phyloP scores from a whole-genome alignment of 2,888 invertebrate species.

The Nowickia ferox region DNA sequence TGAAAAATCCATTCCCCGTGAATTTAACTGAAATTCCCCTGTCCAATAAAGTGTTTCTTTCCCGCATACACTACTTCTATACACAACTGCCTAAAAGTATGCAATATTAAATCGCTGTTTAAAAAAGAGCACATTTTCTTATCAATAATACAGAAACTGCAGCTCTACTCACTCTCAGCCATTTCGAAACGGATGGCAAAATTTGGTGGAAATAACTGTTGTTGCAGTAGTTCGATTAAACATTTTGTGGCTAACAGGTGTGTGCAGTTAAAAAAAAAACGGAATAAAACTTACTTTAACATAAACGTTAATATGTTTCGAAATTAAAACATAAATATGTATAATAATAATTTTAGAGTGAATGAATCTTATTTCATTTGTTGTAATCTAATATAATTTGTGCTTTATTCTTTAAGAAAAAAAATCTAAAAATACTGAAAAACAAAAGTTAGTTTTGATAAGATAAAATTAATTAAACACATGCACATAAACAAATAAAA shows the following conservation, averaged over 20 bases:
- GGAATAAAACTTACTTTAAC: background rate
- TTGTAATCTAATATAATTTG: conserved; percentile 29
- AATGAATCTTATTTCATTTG: background rate
- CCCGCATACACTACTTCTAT: background rate
- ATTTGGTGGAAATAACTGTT: conserved; percentile 27
- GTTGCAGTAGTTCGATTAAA: conserved; percentile 55
- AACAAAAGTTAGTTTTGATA: conserved; percentile 44
- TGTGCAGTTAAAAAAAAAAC: conserved; percentile 30
- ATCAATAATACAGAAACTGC: conserved; percentile 17
- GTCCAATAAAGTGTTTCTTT: no score
- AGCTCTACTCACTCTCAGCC: background rate
- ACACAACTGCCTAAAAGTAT: conserved; percentile 31
- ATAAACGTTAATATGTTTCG: background rate
- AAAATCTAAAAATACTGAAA: conserved; percentile 4
- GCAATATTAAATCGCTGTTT: conserved; percentile 1
- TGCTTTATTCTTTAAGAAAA: background rate
- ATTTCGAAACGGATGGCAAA: conserved; percentile 26
- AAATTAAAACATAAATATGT: conserved; percentile 6
- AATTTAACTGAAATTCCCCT: no score
- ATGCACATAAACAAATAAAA: conserved; percentile 20
- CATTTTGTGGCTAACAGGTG: conserved; percentile 57
- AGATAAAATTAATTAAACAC: conserved; percentile 47
- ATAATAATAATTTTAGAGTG: conserved; percentile 19
- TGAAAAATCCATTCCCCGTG: no score
- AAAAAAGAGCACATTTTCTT: conserved; percentile 11